phyloP scores from a whole-genome alignment of 1,140 invertebrate genomes.

The Microplitis mediator region DNA sequence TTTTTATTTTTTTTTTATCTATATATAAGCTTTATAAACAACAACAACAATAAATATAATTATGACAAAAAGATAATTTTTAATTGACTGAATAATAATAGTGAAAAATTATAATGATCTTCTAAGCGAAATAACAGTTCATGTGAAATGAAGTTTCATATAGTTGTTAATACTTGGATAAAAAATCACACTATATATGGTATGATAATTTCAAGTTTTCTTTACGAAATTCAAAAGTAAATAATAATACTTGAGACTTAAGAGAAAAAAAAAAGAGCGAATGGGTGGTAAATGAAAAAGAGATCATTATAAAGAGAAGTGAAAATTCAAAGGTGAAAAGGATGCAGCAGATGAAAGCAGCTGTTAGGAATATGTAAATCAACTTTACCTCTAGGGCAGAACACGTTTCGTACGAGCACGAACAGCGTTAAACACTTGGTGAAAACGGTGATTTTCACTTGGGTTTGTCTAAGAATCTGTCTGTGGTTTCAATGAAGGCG shows the following conservation, averaged over 20 bases:
- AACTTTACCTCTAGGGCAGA: constrained; percentile 5
- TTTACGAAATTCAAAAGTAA: too few species aligned
- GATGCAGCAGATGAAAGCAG: constrained; percentile 1
- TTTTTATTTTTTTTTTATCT: too few species aligned
- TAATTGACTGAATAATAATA: too few species aligned
- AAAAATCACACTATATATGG: too few species aligned
- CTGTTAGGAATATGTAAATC: constrained; percentile 23
- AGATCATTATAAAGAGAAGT: neutral
- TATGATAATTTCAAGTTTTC: too few species aligned
- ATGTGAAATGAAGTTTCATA: too few species aligned
- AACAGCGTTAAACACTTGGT: neutral
- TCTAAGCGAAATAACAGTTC: too few species aligned
- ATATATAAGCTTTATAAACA: too few species aligned
- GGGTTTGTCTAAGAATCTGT: constrained; percentile 1
- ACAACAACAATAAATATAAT: too few species aligned
- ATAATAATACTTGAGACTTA: neutral
- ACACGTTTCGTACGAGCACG: neutral
- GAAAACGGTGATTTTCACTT: constrained; percentile 3
- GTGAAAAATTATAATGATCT: too few species aligned
- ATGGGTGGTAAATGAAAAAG: neutral
- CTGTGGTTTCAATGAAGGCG: neutral
- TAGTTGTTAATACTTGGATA: too few species aligned
- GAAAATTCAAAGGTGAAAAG: constrained; percentile 16
- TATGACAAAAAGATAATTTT: too few species aligned
- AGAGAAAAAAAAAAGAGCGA: neutral